Evolutionary conservation across 2,888 invertebrate genomes (phyloP), one percentile per base, ranked within the genome.

Genomic region (Scaptomyza caliginosa): DNA sequence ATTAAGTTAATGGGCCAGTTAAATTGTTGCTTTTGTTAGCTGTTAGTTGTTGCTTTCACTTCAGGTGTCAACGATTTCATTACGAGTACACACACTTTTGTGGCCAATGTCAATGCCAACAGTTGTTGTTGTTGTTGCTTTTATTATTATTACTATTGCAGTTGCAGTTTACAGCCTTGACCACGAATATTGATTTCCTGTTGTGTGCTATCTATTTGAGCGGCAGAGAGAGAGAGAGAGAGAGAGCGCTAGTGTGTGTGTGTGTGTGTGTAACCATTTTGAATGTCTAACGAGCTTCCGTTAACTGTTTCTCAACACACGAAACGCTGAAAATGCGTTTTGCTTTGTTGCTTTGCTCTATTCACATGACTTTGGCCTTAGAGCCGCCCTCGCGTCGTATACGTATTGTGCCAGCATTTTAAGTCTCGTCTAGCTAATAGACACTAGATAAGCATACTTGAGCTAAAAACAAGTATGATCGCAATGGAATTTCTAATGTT

Each of bases 111-210:
- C 79, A 82, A 68, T 74, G 77, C 60, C 74, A 77, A 43, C 51
- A 24, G 21, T 59, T 56, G 59, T 21, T 51, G 28, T 17, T 57
- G 46, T 21, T 24, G 32, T 34, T 54, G 48, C 36, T 52, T 24
- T 59, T 64, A 42, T 52, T 55, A 40, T 56, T 55, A 56, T 52
- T 55, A 40, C 52, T 55, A 56, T 56, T 73, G 59, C 58, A 60
- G 48, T 55, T 65, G 72, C 62, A 59, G 64, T 65, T 52, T 49
- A 63, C 70, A 75, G 86, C 90, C 90, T 90, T 90, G 90, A 86
- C 90, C 89, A 87, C 88, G 82, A 80, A 70, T 90, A 90, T 90
- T 83, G 90, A 90, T 90, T 90, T 90, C 89, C 83, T 86, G 88
- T 80, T 88, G 73, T 60, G 57, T 52, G 49, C 30, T 28, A 13